Evolutionary conservation across 2,888 invertebrate genomes (phyloP), one percentile per base, ranked within the genome.

Genomic region (Spilarctia lutea): DNA sequence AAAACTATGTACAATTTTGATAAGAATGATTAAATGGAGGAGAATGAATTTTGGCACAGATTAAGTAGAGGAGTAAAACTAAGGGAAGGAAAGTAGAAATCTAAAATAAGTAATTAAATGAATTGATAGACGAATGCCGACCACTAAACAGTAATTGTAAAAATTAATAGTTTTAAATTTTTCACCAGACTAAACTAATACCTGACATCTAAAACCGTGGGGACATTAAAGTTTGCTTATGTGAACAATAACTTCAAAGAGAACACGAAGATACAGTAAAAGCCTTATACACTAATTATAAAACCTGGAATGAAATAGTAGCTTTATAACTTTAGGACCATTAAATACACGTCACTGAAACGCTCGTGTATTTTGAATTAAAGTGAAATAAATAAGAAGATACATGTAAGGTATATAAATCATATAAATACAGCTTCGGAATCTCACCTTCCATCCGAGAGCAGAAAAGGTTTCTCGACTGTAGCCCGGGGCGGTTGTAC

Each of bases 401-500:
- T 65, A 45, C 30, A 65, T 35, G n/a, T 30, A 65, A n/a, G 16
- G 48, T 48, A 8, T n/a, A 45, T 24, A 27, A 27, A 39, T 27
- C 20, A 60, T 0, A 33, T 11, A 8, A 52, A 65, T 48, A 18
- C 68, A 60, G 11, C 42, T 27, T 27, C 33, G 39, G 65, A 67
- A 76, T 71, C 89, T 93, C 80, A 96, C 96, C 94, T 96, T 71
- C 98, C 98, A 84, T 98, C 98, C 85, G 98, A 98, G 72, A 98
- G 96, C 56, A 98, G 95, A 89, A 98, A 98, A n/a, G 98, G 98
- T 87, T 98, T 98, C 86, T 98, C 98, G 16, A 97, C 97, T 1
- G 96, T 94, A 0, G 97, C 98, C 76, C 97, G 96, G 3, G 98
- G 98, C 30, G 97, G 96, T 3, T 96, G 96, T 0, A 89, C 85